Conservation (phyloP, 2,797 vertebrate genomes). For the Enteromius mattozi region DNA sequence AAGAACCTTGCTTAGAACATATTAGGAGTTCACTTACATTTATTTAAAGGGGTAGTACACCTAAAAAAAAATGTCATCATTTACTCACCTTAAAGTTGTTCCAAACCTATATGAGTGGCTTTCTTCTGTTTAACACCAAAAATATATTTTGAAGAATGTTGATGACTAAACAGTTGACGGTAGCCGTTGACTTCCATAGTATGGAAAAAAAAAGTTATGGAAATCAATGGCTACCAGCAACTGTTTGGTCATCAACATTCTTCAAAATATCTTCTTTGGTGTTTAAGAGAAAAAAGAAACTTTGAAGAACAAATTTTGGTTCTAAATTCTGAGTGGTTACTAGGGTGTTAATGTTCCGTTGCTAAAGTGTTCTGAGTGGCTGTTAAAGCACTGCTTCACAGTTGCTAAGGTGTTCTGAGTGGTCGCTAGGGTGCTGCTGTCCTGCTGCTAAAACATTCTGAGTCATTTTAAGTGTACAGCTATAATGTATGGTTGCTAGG, state of each 20-base stretch:
- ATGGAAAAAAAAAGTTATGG: background rate
- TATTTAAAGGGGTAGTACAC: background rate
- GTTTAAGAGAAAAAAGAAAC: background rate
- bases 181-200: background rate
- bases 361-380: background rate
- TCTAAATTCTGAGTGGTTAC: background rate
- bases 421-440: background rate
- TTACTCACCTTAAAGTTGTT: background rate
- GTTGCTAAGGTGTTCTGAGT: conserved; percentile 2
- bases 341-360: background rate
- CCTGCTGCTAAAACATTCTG: background rate
- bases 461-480: background rate
- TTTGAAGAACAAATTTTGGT: background rate
- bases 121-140: background rate
- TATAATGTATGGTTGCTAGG: background rate
- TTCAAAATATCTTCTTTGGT: background rate
- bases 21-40: background rate
- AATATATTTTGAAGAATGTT: background rate
- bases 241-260: background rate
- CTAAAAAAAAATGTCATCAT: background rate
- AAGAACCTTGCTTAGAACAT: background rate
- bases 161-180: background rate
- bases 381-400: background rate
- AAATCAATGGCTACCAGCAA: background rate
- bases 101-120: background rate